Conservation (phyloP, 2,797 vertebrate genomes). For the Sebastolobus alascanus region DNA sequence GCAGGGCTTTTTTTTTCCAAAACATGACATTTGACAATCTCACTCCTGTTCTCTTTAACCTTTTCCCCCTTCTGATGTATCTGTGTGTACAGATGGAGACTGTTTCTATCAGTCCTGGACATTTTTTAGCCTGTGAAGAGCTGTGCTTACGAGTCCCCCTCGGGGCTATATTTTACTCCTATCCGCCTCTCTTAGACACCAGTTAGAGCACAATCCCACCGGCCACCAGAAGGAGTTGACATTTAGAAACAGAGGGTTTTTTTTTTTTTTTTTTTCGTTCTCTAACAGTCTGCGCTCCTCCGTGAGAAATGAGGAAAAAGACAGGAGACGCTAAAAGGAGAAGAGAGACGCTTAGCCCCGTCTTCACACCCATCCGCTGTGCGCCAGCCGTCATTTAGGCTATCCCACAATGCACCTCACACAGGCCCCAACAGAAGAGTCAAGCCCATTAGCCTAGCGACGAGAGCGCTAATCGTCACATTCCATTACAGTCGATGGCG, state of each 20-base stretch:
- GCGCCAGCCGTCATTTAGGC: slow-evolving; percentile 57
- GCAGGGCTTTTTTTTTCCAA: slow-evolving; percentile 14
- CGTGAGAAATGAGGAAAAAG: slow-evolving; percentile 51
- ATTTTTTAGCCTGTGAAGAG: slow-evolving; percentile 26
- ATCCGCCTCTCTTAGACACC: slow-evolving; percentile 24
- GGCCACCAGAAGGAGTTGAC: slow-evolving; percentile 70
- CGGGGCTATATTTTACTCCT: slow-evolving; percentile 45
- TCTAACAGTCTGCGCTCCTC: slow-evolving; percentile 46
- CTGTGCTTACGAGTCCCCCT: slow-evolving; percentile 35
- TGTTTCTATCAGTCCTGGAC: slow-evolving; percentile 21
- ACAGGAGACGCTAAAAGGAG: slow-evolving; percentile 35
- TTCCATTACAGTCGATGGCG: slow-evolving; percentile 91
- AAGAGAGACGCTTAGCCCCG: slow-evolving; percentile 54
- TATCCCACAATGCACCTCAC: slow-evolving; percentile 59
- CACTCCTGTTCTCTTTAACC: slow-evolving; percentile 34
- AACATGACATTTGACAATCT: slow-evolving; percentile 40
- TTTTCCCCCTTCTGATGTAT: slow-evolving; percentile 25
- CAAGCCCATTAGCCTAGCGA: slow-evolving; percentile 88
- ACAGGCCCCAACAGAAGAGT: slow-evolving; percentile 79
- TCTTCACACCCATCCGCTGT: slow-evolving; percentile 60
- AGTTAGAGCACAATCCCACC: slow-evolving; percentile 37
- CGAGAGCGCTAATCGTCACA: slow-evolving; percentile 88
- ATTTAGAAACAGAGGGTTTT: slow-evolving; percentile 68
- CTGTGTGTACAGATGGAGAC: slow-evolving; percentile 27
- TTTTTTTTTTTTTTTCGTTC: slow-evolving; percentile 33